A percentile compares a stretch with the other conserved stretches of the same genome.
Evolutionary conservation across 2,888 invertebrate species (phyloP).

Genomic region (Zaprionus lineosus): DNA sequence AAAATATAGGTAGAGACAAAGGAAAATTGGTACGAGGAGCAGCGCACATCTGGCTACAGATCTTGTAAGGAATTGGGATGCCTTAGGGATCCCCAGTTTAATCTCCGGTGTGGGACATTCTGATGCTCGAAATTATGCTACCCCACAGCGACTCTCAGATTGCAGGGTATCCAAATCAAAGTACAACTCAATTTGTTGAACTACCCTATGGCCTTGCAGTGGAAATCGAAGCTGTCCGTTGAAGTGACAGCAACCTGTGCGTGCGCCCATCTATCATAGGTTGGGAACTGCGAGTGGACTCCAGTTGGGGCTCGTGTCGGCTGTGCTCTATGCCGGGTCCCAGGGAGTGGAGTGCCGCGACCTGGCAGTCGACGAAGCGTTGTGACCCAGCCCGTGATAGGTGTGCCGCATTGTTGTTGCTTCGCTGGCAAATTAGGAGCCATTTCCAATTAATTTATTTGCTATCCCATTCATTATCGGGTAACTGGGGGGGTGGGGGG

Average conservation of each 20-base stretch:
- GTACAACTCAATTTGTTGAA: constrained; percentile 28
- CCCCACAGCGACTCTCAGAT: no score
- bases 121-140: background rate
- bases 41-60: no score
- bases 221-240: constrained; percentile 18
- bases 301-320: background rate
- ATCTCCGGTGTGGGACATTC: no score
- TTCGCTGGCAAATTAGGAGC: constrained; percentile 48
- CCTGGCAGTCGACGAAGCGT: constrained; percentile 29
- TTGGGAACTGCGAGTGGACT: constrained; percentile 19
- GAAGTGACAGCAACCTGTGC: constrained; percentile 48
- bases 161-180: constrained; percentile 21
- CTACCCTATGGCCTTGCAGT: constrained; percentile 45
- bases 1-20: no score
- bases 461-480: constrained; percentile 44
- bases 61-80: no score
- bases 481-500: constrained; percentile 16
- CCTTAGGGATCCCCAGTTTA: no score
- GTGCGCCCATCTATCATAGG: constrained; percentile 39
- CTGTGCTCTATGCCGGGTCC: constrained; percentile 1
- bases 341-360: constrained; percentile 38
- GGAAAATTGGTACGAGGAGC: no score
- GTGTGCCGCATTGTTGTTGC: constrained; percentile 32
- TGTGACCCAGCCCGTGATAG: constrained; percentile 43
- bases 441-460: constrained; percentile 66